Evolutionary conservation across 2,113 vertebrate genomes (phyloP).

Genomic region (Agelaius tricolor): DNA sequence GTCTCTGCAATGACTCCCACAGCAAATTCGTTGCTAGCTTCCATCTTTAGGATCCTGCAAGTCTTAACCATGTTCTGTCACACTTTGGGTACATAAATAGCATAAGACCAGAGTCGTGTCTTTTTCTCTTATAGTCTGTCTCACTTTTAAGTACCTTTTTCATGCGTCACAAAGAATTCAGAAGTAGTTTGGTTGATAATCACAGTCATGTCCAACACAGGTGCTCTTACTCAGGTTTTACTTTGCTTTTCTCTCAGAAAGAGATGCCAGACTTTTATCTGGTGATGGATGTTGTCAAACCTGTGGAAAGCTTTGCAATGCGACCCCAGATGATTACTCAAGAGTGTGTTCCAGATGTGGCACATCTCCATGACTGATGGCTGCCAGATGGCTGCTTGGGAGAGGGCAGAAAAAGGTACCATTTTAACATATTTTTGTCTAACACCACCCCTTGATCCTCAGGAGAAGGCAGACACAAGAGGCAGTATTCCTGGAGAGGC

Average conservation of each 20-base stretch:
- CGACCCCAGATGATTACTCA: background rate
- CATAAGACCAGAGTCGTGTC: background rate
- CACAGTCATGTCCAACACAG: background rate
- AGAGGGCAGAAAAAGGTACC: background rate
- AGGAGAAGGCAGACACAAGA: background rate
- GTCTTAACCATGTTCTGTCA: background rate
- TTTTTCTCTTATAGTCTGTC: background rate
- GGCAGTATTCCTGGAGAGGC: background rate
- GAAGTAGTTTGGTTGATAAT: background rate
- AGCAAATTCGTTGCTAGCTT: background rate
- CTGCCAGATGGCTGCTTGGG: background rate
- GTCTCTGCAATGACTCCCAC: background rate
- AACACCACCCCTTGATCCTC: background rate
- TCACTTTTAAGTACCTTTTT: background rate
- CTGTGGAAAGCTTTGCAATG: background rate
- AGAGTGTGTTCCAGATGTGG: background rate
- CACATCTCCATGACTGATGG: background rate
- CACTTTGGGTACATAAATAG: background rate
- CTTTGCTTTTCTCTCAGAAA: background rate
- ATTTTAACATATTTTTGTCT: background rate
- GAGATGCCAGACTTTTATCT: background rate
- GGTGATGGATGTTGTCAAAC: background rate
- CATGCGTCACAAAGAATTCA: background rate
- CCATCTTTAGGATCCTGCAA: background rate
- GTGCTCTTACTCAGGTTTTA: background rate